phyloP scores from a whole-genome alignment of 2,113 vertebrate genomes.

The Speoplatyrhinus poulsoni region DNA sequence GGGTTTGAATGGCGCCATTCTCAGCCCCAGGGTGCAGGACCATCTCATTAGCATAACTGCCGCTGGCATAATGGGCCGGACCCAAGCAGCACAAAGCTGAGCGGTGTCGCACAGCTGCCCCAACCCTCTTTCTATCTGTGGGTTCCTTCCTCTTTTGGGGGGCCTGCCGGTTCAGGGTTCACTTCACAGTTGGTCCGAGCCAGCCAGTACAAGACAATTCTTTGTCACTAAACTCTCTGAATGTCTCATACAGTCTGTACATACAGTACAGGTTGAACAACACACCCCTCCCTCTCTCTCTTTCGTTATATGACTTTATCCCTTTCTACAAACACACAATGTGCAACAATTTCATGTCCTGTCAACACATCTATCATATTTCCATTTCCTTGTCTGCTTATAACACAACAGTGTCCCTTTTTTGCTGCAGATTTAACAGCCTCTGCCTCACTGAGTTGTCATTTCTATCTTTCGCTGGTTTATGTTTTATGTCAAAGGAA shows the following conservation, averaged over 20 bases:
- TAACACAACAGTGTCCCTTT: neutral
- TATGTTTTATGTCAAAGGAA: neutral
- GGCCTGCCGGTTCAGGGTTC: neutral
- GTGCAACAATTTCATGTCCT: neutral
- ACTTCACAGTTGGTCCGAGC: neutral
- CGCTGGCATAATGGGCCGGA: constrained; percentile 57
- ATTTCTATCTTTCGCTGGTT: neutral
- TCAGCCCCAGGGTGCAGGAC: constrained; percentile 9
- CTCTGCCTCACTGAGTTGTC: neutral
- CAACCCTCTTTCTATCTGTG: constrained; percentile 16
- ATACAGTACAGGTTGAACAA: too few species aligned
- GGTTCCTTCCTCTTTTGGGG: neutral
- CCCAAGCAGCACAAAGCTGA: constrained; percentile 40
- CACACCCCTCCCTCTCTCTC: neutral
- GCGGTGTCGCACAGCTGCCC: constrained; percentile 44
- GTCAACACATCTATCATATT: neutral
- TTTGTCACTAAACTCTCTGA: neutral
- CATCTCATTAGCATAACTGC: constrained; percentile 53
- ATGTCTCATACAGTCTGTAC: too few species aligned
- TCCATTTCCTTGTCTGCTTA: neutral
- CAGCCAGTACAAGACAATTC: neutral
- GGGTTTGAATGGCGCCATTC: constrained; percentile 56
- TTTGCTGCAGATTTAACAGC: neutral
- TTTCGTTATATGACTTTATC: neutral
- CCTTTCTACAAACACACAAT: neutral